A percentile compares a stretch with the other conserved stretches of the same genome.
Conservation (phyloP, 2,888 invertebrate genomes). For the Drosophila multiciliata region DNA sequence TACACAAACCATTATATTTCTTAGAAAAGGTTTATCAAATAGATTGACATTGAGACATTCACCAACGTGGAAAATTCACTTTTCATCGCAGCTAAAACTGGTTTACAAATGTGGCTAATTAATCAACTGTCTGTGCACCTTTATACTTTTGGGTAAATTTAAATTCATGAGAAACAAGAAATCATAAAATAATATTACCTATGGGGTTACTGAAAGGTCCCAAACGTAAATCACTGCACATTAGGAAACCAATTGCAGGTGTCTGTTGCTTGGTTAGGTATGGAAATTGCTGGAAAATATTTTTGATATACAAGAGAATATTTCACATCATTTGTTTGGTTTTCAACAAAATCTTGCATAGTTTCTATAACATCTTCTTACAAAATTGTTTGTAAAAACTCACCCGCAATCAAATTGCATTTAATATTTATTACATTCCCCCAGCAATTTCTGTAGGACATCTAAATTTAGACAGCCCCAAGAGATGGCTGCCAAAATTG, state of each 20-base stretch:
- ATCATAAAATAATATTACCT: conserved; percentile 3
- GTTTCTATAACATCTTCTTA: conserved; percentile 1
- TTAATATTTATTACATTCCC: conserved; percentile 68
- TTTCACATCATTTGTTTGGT: conserved; percentile 38
- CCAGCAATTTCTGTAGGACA: conserved; percentile 5
- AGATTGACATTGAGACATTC: conserved; percentile 24
- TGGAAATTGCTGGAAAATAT: conserved; percentile 65
- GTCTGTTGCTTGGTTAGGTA: conserved; percentile 37
- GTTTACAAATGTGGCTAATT: conserved; percentile 47
- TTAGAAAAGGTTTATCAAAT: conserved; percentile 20
- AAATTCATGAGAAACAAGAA: conserved; percentile 25
- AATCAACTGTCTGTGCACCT: conserved; percentile 31
- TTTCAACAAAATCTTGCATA: conserved; percentile 15
- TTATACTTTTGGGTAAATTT: conserved; percentile 24
- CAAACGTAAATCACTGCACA: conserved; percentile 12
- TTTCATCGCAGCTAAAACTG: conserved; percentile 5
- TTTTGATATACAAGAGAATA: conserved; percentile 48
- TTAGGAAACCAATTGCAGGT: conserved; percentile 9
- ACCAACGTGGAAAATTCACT: conserved; percentile 11
- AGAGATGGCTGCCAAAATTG: conserved; percentile 9
- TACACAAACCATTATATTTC: background rate
- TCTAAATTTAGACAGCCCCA: conserved; percentile 3
- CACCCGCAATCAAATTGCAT: conserved; percentile 72
- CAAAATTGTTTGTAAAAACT: conserved; percentile 10
- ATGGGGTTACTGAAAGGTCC: conserved; percentile 7